Evolutionary conservation across 2,797 vertebrate genomes (phyloP).

Genomic region (Muscicapa comitata): DNA sequence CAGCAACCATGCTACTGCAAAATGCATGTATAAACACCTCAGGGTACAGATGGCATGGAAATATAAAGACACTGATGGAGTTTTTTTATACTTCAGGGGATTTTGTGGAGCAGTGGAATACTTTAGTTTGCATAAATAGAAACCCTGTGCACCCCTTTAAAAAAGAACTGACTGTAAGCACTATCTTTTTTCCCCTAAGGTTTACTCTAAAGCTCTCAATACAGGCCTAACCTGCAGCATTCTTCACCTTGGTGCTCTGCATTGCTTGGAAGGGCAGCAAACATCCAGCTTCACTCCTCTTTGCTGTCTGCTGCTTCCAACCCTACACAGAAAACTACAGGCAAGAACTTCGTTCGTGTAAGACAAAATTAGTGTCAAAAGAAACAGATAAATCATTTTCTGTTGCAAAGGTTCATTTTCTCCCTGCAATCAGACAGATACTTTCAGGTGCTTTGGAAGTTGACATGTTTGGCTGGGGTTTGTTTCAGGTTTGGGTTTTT

Average conservation of each 20-base stretch:
- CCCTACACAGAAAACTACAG: not conserved
- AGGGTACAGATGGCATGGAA: not conserved
- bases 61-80: not conserved
- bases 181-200: not conserved
- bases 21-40: not conserved
- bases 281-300: not conserved
- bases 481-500: fast-evolving
- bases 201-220: not conserved
- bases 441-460: not conserved
- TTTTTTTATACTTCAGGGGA: not conserved
- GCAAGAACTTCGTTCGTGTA: not conserved
- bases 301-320: not conserved
- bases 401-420: not conserved
- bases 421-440: not conserved
- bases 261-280: not conserved
- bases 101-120: not conserved
- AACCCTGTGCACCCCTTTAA: not conserved
- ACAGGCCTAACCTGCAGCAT: not conserved
- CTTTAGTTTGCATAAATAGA: not conserved
- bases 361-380: not conserved
- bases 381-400: not conserved
- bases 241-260: not conserved
- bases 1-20: not conserved
- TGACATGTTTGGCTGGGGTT: not conserved
- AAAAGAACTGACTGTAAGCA: not conserved